Base-by-base conservation (phyloP, 2,888 invertebrate genomes). In the Lasioglossum malachurum region DNA sequence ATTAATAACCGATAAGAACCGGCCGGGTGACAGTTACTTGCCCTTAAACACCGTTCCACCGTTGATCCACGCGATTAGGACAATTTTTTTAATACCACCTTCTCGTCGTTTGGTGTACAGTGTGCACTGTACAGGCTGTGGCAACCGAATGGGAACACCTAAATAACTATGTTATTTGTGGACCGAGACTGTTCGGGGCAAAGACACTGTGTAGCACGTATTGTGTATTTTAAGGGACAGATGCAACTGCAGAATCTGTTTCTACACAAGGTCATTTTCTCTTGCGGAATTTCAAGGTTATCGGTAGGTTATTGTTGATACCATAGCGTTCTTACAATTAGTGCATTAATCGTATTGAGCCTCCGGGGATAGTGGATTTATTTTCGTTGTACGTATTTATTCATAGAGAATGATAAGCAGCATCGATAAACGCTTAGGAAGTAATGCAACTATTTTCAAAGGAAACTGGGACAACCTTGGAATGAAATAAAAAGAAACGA, bases 1-100 rank as follows among this genome's bases (percentile, higher is more conserved):
- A 80, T 76, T 83, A 49, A 73, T 81, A 46, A 72, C 53, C 81
- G 44, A 76, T 82, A 53, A 67, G 41, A 74, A 82, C 38, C 38
- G 31, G 2, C 64, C 53, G 8, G 41, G 12, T 10, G 44, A 64
- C n/a, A 35, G 53, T n/a, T 80, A 53, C 35, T 19, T 38, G 16
- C 44, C 35, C 27, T 23, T 14, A 53, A 60, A 27, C 57, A 38
- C 16, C 46, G n/a, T 27, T 44, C 27, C 1, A 5, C 27, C 75
- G 57, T 19, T n/a, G 57, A 38, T 27, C 60, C 38, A 19, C n/a
- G 27, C 7, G 64, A 64, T 31, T 7, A 64, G 64, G 31, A 16
- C 64, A 31, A 31, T 64, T 16, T 64, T 31, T 64, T 16, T 31
- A 16, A 31, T 7, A 7, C 31, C 16, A 16, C 12, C 27, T 64